phyloP scores from a whole-genome alignment of 23 tunicate genomes.

The Halocynthia roretzi region DNA sequence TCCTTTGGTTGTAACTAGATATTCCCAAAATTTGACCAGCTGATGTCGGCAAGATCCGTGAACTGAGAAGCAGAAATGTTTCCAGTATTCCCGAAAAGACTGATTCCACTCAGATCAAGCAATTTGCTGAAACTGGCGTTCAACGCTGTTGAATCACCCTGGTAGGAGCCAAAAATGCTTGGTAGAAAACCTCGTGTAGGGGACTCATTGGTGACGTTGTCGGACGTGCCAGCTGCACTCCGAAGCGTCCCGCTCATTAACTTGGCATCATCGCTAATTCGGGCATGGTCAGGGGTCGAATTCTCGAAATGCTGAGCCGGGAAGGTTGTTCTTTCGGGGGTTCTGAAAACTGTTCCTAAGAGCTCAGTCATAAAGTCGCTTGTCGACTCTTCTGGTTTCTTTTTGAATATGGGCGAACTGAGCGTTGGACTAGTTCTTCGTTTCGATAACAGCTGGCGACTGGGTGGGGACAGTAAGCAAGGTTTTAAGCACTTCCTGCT shows the following conservation, averaged over 20 bases:
- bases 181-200: conserved; percentile 15
- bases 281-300: conserved; percentile 24
- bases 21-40: not conserved
- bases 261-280: conserved; percentile 12
- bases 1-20: no score
- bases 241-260: not conserved
- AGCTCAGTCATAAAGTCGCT: conserved; percentile 36
- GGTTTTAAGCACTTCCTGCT: no score
- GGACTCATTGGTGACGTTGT: not conserved
- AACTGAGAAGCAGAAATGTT: not conserved
- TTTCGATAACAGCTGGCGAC: no score
- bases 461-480: no score
- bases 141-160: conserved; percentile 1
- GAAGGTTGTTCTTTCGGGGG: conserved; percentile 36
- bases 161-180: no score
- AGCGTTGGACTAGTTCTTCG: no score
- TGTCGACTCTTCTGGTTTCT: no score
- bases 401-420: no score
- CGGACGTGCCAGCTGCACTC: not conserved
- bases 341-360: conserved; percentile 51
- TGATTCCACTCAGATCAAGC: conserved; percentile 54
- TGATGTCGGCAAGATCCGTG: not conserved
- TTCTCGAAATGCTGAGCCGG: conserved; percentile 40
- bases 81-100: conserved; percentile 1
- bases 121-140: conserved; percentile 73